Percentiles rank a stretch among this genome's conserved stretches.
These are phyloP conservation scores for Nycteola revayana DNA, from an alignment of 2,888 invertebrate species.

Conservation along the genomic window DNA sequence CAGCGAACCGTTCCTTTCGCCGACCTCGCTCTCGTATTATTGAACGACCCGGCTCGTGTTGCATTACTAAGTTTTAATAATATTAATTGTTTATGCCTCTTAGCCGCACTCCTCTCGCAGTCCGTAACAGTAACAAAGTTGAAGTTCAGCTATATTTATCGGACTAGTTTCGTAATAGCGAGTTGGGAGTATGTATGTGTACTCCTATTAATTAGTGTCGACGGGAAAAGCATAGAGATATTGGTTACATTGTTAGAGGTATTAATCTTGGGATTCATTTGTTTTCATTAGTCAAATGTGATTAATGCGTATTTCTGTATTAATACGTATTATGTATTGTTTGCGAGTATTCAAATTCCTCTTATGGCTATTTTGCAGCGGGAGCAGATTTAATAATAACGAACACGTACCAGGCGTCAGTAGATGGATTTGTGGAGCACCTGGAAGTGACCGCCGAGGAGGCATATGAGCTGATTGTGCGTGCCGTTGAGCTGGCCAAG, in stretches of 20 bases:
- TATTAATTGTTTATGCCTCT: slow-evolving; percentile 71
- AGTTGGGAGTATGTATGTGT: slow-evolving; percentile 31
- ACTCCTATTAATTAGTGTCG: slow-evolving; percentile 42
- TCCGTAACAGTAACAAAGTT: slow-evolving; percentile 51
- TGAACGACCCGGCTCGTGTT: slow-evolving; percentile 55
- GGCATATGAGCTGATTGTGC: slow-evolving; percentile 87
- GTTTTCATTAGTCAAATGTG: slow-evolving; percentile 51
- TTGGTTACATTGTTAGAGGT: slow-evolving; percentile 41
- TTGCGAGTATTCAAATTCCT: slow-evolving; percentile 22
- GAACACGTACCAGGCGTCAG: slow-evolving; percentile 94
- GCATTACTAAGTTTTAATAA: slow-evolving; percentile 73
- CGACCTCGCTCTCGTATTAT: slow-evolving; percentile 52
- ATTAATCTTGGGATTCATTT: slow-evolving; percentile 58
- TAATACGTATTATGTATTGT: too few species aligned
- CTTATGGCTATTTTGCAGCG: slow-evolving; percentile 76
- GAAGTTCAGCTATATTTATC: slow-evolving; percentile 64
- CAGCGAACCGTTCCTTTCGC: slow-evolving; percentile 56
- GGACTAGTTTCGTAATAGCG: slow-evolving; percentile 59
- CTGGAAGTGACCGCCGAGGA: slow-evolving; percentile 85
- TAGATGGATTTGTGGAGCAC: slow-evolving; percentile 88
- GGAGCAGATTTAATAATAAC: slow-evolving; percentile 94
- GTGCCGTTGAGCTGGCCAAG: slow-evolving; percentile 88
- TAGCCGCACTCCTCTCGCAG: slow-evolving; percentile 61
- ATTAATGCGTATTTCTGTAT: slow-evolving; percentile 35
- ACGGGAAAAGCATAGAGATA: slow-evolving; percentile 47